Evolutionary conservation across 1,140 invertebrate species (phyloP), one percentile per base, ranked within the genome.

Genomic region (Drosophila asahinai): DNA sequence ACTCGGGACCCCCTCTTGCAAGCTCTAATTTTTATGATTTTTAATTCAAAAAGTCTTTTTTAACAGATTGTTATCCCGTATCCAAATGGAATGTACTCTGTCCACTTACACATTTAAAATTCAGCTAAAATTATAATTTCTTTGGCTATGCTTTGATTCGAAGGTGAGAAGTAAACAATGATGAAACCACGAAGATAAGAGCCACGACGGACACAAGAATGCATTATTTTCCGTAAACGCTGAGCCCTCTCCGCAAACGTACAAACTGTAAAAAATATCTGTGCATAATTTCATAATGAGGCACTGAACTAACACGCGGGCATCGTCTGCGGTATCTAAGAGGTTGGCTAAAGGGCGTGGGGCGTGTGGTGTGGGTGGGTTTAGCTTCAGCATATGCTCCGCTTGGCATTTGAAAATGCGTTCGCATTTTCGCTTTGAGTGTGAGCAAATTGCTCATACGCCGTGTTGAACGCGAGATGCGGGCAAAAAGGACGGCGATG

Each of bases 281-380:
- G 57, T 72, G 81, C 76, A 83, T 83, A 84, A 83, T 84, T 83
- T 77, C 77, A 83, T 83, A 83, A 83, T 80, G 81, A 83, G 66
- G 81, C 81, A 77, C 81, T 80, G 62, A 77, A 80, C 65, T 77
- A 83, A 83, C 72, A 84, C 62, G 68, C 45, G 43, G 15, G 36
- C 47, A 25, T 38, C 57, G 40, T 66, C 40, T 36, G 48, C 61
- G 48, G 61, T 19, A 30, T 30, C 62, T 59, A 12, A 22, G 30
- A 22, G 25, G 17, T 17, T 38, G 42, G 14, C 25, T 40, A 27
- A 11, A 19, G n/a, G 57, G 40, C 8, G 33, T 47, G 17, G 12
- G n/a, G n/a, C 27, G 36, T 38, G 15, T 27, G 3, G 25, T 17
- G n/a, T 15, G 45, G 54, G 47, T 7, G 17, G 54, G 15, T 40